Evolutionary conservation across 2,888 invertebrate genomes (phyloP).

Genomic region (Cephus pygmeus): DNA sequence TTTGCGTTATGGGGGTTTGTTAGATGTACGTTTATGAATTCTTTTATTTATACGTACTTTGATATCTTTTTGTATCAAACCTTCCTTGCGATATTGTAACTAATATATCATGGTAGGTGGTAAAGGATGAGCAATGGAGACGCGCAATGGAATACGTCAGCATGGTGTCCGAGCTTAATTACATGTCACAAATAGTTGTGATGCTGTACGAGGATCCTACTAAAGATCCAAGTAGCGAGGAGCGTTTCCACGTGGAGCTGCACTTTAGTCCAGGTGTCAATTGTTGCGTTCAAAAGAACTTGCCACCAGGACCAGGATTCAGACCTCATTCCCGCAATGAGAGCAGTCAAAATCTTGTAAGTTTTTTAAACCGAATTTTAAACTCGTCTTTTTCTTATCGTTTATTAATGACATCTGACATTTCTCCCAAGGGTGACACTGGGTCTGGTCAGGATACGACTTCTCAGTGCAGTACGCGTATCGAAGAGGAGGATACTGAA

Average conservation of each 20-base stretch:
- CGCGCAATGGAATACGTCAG: slow-evolving; percentile 98
- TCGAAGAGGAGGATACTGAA: slow-evolving; percentile 72
- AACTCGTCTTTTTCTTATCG: slow-evolving; percentile 18
- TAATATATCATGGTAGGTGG: slow-evolving; percentile 66
- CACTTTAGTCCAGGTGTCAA: slow-evolving; percentile 99
- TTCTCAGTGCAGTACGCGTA: slow-evolving; percentile 69
- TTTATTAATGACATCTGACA: slow-evolving; percentile 1
- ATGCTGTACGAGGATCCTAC: slow-evolving; percentile 99
- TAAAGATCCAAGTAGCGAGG: slow-evolving; percentile 91
- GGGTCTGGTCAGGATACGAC: slow-evolving; percentile 51
- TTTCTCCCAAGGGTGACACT: slow-evolving; percentile 42
- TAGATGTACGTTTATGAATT: slow-evolving; percentile 74
- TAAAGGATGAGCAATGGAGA: slow-evolving; percentile 96
- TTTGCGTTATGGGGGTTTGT: slow-evolving; percentile 89
- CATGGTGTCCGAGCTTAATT: slow-evolving; percentile 97
- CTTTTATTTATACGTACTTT: slow-evolving; percentile 6
- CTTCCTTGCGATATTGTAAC: slow-evolving; percentile 4
- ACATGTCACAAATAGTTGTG: slow-evolving; percentile 98
- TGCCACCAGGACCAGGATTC: slow-evolving; percentile 93
- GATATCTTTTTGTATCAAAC: slow-evolving; percentile 11
- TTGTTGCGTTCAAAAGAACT: slow-evolving; percentile 94
- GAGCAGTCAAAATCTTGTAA: slow-evolving; percentile 69
- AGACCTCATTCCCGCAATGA: slow-evolving; percentile 91
- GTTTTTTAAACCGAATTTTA: slow-evolving; percentile 32
- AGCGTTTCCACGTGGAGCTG: slow-evolving; percentile 96